phyloP scores from a whole-genome alignment of 2,888 invertebrate genomes.

The Resseliella maxima region DNA sequence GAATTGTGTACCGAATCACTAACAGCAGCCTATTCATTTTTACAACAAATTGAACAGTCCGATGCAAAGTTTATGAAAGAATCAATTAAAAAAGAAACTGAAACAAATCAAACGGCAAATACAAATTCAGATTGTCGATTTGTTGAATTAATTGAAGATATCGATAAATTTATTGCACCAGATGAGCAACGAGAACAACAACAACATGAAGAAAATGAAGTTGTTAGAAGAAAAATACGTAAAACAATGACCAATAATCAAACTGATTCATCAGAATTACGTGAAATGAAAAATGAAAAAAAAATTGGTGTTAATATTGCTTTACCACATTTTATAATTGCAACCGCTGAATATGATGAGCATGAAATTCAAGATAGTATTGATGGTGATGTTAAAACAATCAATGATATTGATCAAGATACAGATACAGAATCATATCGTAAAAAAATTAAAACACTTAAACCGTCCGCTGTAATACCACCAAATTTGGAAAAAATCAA shows the following conservation, averaged over 20 bases:
- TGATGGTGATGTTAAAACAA: neutral
- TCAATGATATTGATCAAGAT: neutral
- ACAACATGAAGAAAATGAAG: neutral
- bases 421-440: neutral
- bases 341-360: neutral
- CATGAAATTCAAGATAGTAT: neutral
- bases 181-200: too few species aligned
- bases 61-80: constrained; percentile 2
- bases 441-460: constrained; percentile 31
- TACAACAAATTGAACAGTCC: neutral
- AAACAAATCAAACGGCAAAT: neutral
- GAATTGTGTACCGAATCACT: constrained; percentile 24
- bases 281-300: too few species aligned
- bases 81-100: neutral
- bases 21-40: constrained; percentile 4
- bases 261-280: neutral
- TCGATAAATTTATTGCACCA: neutral
- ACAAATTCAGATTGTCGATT: too few species aligned
- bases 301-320: constrained; percentile 30
- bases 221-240: neutral
- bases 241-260: neutral
- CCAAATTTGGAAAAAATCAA: constrained; percentile 50
- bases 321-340: constrained; percentile 36
- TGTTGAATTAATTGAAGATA: neutral
- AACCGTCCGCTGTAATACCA: constrained; percentile 24